A percentile compares a stretch with the other conserved stretches of the same genome.
Conservation (phyloP, 2,113 vertebrate species). For the Todiramphus chloris region DNA sequence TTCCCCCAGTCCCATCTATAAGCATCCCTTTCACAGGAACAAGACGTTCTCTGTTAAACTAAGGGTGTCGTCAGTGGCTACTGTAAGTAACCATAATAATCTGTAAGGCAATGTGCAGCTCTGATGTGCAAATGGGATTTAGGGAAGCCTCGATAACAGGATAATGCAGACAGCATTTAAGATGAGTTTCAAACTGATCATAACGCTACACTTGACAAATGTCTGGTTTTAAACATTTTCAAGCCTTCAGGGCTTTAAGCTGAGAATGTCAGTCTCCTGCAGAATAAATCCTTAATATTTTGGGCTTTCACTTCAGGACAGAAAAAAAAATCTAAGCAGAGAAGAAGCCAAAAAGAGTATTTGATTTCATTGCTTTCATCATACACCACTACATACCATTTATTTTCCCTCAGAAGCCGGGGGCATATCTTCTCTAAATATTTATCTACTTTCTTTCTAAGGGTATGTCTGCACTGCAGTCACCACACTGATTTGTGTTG, state of each 20-base stretch:
- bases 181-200: conserved; percentile 27
- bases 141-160: background rate
- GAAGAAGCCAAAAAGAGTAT: background rate
- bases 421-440: background rate
- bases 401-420: conserved; percentile 1
- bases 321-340: background rate
- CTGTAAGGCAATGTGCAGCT: background rate
- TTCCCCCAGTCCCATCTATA: background rate
- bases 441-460: conserved; percentile 5
- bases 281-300: conserved; percentile 47
- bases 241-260: conserved; percentile 19
- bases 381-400: background rate
- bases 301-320: background rate
- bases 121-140: conserved; percentile 36
- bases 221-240: conserved; percentile 45
- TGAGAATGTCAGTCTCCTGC: background rate
- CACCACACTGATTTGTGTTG: background rate
- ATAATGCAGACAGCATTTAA: background rate
- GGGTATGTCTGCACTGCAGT: background rate
- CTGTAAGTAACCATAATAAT: background rate
- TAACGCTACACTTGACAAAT: conserved; percentile 20
- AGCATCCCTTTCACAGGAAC: background rate
- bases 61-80: background rate
- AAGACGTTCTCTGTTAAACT: background rate
- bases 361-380: conserved; percentile 23